Evolutionary conservation across 2,888 invertebrate genomes (phyloP).

Genomic region (Anorthoa munda): DNA sequence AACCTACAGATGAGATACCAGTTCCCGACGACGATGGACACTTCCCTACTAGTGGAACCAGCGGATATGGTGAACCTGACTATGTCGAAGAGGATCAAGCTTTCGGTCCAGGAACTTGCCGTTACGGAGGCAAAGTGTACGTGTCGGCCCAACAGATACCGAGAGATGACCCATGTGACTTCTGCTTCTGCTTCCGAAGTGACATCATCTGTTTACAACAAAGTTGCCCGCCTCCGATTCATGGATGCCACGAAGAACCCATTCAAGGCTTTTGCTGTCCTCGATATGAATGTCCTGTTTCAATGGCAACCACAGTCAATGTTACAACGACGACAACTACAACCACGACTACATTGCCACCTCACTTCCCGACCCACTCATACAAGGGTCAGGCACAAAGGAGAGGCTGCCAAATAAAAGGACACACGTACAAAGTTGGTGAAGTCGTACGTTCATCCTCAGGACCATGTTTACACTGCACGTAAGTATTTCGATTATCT

Average conservation of each 20-base stretch:
- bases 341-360: conserved; percentile 96
- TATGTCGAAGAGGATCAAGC: conserved; percentile 95
- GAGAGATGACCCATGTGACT: conserved; percentile 98
- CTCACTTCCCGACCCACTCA: conserved; percentile 95
- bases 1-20: conserved; percentile 81
- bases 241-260: conserved; percentile 97
- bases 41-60: conserved; percentile 82
- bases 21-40: conserved; percentile 80
- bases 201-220: conserved; percentile 98
- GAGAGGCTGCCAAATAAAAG: conserved; percentile 96
- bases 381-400: conserved; percentile 94
- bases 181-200: conserved; percentile 99
- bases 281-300: conserved; percentile 97
- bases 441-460: conserved; percentile 96
- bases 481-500: conserved; percentile 92
- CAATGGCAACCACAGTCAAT: conserved; percentile 95
- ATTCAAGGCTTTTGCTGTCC: conserved; percentile 99
- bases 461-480: conserved; percentile 98
- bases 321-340: conserved; percentile 97
- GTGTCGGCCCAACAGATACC: conserved; percentile 99
- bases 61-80: conserved; percentile 91
- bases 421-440: conserved; percentile 96
- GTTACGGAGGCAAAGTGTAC: conserved; percentile 97
- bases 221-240: conserved; percentile 98
- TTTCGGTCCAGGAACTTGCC: conserved; percentile 97